These are phyloP conservation scores for Tryphoninae sp. DNA, from an alignment of 2,888 invertebrate genomes.

Conservation along the genomic window DNA sequence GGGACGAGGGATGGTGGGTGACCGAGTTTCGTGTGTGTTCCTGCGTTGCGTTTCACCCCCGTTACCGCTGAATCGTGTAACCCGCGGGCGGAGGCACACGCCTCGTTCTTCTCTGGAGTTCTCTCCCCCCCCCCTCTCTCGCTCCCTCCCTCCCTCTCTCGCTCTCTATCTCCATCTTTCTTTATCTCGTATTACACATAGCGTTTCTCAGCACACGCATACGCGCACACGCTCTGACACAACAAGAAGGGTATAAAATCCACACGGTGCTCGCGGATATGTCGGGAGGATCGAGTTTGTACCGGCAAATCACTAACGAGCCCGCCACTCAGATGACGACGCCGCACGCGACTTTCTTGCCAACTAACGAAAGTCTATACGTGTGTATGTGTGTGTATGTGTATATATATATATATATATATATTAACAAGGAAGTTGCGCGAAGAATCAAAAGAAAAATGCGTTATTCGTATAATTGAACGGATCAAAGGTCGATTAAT, in stretches of 20 bases:
- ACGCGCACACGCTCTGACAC: neutral
- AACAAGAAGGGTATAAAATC: neutral
- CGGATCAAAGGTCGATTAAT: no score
- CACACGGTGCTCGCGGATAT: neutral
- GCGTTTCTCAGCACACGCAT: neutral
- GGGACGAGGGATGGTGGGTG: conserved; percentile 40
- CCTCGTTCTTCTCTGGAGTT: conserved; percentile 15
- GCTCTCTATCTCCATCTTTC: neutral
- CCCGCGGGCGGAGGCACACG: conserved; percentile 27
- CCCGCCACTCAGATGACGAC: conserved; percentile 36
- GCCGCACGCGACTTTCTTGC: conserved; percentile 44
- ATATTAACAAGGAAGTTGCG: no score
- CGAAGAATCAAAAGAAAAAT: no score
- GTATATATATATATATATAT: no score
- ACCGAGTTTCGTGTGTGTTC: conserved; percentile 48
- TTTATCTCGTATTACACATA: neutral
- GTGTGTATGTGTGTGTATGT: no score
- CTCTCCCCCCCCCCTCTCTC: neutral
- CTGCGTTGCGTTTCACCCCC: neutral
- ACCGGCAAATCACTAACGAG: conserved; percentile 5
- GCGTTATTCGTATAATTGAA: no score
- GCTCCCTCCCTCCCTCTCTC: neutral
- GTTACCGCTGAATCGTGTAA: conserved; percentile 41
- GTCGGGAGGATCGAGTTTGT: neutral
- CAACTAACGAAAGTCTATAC: neutral